These are phyloP conservation scores for Zalophus californianus DNA, from an alignment of 2,797 vertebrate species.

Conservation along the genomic window DNA sequence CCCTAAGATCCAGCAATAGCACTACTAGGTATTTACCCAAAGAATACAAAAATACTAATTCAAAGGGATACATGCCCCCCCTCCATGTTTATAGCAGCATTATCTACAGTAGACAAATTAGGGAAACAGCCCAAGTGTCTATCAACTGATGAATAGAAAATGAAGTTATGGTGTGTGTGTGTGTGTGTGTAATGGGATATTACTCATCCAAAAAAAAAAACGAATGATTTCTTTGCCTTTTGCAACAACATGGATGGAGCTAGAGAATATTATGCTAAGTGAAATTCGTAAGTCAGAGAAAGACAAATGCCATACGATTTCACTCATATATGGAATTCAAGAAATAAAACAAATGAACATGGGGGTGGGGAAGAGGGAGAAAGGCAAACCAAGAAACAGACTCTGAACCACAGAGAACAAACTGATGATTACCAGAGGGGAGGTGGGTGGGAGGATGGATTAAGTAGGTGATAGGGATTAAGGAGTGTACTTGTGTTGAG, in stretches of 20 bases:
- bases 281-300: not conserved
- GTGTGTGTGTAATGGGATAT: not conserved
- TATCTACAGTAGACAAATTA: not conserved
- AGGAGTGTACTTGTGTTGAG: not conserved
- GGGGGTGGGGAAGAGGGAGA: not conserved
- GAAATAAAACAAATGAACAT: not conserved
- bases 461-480: not conserved
- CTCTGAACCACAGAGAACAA: not conserved
- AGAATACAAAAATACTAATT: not conserved
- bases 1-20: not conserved
- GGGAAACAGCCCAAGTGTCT: not conserved
- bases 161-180: not conserved
- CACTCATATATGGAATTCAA: not conserved
- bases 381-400: not conserved
- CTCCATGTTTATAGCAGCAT: not conserved
- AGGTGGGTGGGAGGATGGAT: not conserved
- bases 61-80: no score
- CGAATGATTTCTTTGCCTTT: not conserved
- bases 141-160: not conserved
- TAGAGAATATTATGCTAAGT: not conserved
- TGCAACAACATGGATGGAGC: not conserved
- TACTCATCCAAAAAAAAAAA: not conserved
- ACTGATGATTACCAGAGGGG: not conserved
- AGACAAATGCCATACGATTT: not conserved
- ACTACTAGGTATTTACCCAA: not conserved